phyloP scores from a whole-genome alignment of 2,888 invertebrate species.

The Caenorhabditis doughertyi region DNA sequence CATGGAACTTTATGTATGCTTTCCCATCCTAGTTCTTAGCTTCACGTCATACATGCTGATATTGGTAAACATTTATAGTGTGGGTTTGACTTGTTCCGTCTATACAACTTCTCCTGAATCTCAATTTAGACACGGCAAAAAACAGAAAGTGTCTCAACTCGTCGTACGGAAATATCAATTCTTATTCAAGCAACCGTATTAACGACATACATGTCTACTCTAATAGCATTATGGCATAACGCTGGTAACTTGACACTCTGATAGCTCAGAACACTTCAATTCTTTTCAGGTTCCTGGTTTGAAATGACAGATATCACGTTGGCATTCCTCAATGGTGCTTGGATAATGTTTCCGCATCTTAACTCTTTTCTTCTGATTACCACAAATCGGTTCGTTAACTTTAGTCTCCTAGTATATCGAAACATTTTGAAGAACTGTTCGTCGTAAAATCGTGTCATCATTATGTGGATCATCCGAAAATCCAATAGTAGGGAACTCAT shows the following conservation, averaged over 20 bases:
- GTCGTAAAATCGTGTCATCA: neutral
- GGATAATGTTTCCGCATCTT: constrained; percentile 46
- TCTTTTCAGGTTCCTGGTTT: constrained; percentile 40
- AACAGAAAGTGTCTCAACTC: neutral
- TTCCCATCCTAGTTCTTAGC: constrained; percentile 11
- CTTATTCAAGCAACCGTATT: constrained; percentile 40
- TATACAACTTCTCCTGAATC: neutral
- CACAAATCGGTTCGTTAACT: neutral
- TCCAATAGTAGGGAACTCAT: too few species aligned
- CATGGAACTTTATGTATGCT: constrained; percentile 25
- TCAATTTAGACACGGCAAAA: neutral
- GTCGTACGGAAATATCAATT: constrained; percentile 22
- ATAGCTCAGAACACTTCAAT: too few species aligned
- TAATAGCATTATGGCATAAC: constrained; percentile 53
- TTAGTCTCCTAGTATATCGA: neutral
- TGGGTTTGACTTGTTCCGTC: neutral
- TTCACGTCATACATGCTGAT: constrained; percentile 20
- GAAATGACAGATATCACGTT: constrained; percentile 36
- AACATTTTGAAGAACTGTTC: neutral
- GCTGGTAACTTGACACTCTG: neutral
- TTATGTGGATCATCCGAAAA: neutral
- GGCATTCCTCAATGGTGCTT: constrained; percentile 44
- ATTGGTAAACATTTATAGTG: neutral
- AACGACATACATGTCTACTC: constrained; percentile 36
- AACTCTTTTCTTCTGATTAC: constrained; percentile 24